These are phyloP conservation scores for Fulmarus glacialis DNA, from an alignment of 2,113 vertebrate species.

Conservation along the genomic window DNA sequence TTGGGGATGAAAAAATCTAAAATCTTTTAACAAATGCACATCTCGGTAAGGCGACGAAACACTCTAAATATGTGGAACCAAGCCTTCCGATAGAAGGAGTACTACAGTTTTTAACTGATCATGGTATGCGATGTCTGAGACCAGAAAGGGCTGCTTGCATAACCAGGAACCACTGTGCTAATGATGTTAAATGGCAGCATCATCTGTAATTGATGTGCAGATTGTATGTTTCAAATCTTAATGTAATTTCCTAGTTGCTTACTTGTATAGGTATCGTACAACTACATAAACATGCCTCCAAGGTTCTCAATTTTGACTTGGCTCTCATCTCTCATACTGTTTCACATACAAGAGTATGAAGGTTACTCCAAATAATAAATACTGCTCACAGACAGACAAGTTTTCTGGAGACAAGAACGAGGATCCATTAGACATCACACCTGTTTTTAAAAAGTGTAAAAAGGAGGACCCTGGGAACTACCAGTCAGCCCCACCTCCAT, in stretches of 20 bases:
- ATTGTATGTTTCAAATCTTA: rapidly evolving
- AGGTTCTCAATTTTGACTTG: not conserved
- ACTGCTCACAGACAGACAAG: not conserved
- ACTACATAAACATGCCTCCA: not conserved
- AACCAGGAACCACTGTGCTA: not conserved
- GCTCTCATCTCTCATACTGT: not conserved
- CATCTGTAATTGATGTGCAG: not conserved
- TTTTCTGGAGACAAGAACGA: not conserved
- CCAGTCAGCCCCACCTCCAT: not conserved
- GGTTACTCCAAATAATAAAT: not conserved
- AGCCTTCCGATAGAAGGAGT: not conserved
- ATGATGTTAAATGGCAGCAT: not conserved
- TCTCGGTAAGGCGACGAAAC: no score
- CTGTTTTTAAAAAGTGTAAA: not conserved
- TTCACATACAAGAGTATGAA: not conserved
- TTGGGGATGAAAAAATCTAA: no score
- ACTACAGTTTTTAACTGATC: not conserved
- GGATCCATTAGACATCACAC: not conserved
- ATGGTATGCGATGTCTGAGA: rapidly evolving
- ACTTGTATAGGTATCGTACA: no score
- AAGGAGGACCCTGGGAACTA: not conserved
- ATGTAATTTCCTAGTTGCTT: no score
- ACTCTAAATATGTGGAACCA: no score
- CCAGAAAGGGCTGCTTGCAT: rapidly evolving
- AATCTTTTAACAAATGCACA: not conserved